Percentiles rank a stretch among this genome's conserved stretches.
Evolutionary conservation across 2,797 vertebrate species (phyloP).

Genomic region (Knipowitschia caucasica): DNA sequence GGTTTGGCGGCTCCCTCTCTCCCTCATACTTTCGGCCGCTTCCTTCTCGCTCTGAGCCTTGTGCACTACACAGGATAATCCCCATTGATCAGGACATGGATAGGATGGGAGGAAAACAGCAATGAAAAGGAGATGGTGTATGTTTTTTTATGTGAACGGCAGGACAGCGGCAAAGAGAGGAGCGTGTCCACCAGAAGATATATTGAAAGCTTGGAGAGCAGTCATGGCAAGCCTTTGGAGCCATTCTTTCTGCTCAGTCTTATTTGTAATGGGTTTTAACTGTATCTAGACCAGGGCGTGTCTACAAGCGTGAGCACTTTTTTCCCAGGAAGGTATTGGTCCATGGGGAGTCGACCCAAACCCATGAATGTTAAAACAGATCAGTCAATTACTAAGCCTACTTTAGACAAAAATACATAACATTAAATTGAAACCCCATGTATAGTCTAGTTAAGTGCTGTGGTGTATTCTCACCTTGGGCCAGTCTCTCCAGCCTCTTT

Average conservation of each 20-base stretch:
- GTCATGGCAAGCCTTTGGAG: neutral
- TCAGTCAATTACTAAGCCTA: neutral
- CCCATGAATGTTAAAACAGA: no score
- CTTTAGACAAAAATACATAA: neutral
- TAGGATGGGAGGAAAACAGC: slow-evolving; percentile 1
- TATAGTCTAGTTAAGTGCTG: neutral
- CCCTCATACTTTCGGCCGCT: slow-evolving; percentile 10
- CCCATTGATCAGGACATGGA: slow-evolving; percentile 45
- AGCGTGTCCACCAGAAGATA: slow-evolving; percentile 10
- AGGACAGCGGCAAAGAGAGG: neutral
- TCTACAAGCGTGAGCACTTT: no score
- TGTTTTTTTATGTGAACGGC: slow-evolving; percentile 12
- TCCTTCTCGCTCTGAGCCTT: slow-evolving; percentile 25
- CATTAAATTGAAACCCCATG: neutral
- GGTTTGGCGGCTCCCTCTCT: slow-evolving; percentile 20
- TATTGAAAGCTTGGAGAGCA: slow-evolving; percentile 10
- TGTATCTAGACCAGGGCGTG: no score
- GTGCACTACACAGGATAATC: slow-evolving; percentile 48
- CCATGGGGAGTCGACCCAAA: no score
- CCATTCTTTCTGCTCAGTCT: neutral
- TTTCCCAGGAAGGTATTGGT: no score
- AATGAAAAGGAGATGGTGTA: slow-evolving; percentile 12
- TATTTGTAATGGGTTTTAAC: neutral
- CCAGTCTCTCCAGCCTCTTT: slow-evolving; percentile 78
- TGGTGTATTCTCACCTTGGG: slow-evolving; percentile 71